These are phyloP conservation scores for Picathartes gymnocephalus DNA, from an alignment of 2,113 vertebrate species.

Conservation along the genomic window DNA sequence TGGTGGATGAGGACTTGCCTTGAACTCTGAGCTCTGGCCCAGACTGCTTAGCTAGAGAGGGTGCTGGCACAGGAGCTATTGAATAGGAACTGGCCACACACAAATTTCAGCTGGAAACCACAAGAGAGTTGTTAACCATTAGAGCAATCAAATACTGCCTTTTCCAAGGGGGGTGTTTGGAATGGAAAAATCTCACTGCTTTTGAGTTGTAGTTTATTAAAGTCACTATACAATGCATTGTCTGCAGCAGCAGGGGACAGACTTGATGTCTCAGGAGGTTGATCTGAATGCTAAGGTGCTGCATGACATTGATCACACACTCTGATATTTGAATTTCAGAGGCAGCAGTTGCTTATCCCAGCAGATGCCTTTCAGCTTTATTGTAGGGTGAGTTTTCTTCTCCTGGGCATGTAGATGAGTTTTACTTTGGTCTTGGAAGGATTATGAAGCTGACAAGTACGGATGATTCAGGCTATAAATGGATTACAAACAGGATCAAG, in stretches of 20 bases:
- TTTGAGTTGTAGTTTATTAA: not conserved
- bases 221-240: not conserved
- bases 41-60: not conserved
- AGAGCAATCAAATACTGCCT: not conserved
- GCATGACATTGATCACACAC: conserved; percentile 5
- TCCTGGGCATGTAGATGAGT: conserved; percentile 4
- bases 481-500: not conserved
- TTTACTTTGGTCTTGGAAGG: not conserved
- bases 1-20: not conserved
- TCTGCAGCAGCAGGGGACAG: not conserved
- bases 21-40: not conserved
- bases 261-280: not conserved
- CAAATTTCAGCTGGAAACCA: not conserved
- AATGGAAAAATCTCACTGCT: not conserved
- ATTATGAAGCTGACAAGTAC: not conserved
- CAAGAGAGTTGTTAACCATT: not conserved
- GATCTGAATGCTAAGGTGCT: not conserved
- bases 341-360: not conserved
- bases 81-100: not conserved
- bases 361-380: not conserved
- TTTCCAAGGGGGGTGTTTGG: not conserved
- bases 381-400: conserved; percentile 16
- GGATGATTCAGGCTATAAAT: not conserved
- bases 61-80: not conserved
- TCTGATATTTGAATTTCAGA: conserved; percentile 40